Percentiles rank a stretch among this genome's conserved stretches.
These are phyloP conservation scores for Cyclopterus lumpus DNA, from an alignment of 2,797 vertebrate genomes.

Conservation along the genomic window DNA sequence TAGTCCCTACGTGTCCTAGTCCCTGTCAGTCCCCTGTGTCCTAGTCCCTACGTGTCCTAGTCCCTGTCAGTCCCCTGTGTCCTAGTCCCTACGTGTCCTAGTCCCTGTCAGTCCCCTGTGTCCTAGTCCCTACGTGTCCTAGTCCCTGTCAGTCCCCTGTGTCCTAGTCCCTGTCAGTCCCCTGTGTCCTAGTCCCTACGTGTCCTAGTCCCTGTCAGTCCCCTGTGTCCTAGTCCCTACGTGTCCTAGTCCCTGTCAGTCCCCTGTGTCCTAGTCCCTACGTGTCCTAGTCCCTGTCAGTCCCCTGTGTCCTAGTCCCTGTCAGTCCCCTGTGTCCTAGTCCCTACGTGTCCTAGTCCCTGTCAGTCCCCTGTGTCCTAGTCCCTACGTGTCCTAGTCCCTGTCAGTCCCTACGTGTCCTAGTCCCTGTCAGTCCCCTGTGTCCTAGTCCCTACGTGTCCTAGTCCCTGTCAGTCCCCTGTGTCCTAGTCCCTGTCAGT, in stretches of 20 bases:
- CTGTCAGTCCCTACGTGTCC: not conserved
- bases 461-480: not conserved
- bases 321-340: not conserved
- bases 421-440: not conserved
- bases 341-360: constrained; percentile 5
- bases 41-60: too few relatives aligned
- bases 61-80: not conserved
- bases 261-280: too few relatives aligned
- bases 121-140: too few relatives aligned
- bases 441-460: too few relatives aligned
- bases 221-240: too few relatives aligned
- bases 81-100: too few relatives aligned
- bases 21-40: not conserved
- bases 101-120: not conserved
- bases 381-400: constrained; percentile 7
- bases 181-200: too few relatives aligned
- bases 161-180: constrained; percentile 1
- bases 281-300: constrained; percentile 8
- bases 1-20: too few relatives aligned
- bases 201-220: constrained; percentile 6
- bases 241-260: constrained; percentile 6
- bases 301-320: not conserved
- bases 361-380: not conserved
- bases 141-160: not conserved
- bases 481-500: constrained; percentile 5